Conservation (phyloP, 2,888 invertebrate species). For the Polyploca ridens region DNA sequence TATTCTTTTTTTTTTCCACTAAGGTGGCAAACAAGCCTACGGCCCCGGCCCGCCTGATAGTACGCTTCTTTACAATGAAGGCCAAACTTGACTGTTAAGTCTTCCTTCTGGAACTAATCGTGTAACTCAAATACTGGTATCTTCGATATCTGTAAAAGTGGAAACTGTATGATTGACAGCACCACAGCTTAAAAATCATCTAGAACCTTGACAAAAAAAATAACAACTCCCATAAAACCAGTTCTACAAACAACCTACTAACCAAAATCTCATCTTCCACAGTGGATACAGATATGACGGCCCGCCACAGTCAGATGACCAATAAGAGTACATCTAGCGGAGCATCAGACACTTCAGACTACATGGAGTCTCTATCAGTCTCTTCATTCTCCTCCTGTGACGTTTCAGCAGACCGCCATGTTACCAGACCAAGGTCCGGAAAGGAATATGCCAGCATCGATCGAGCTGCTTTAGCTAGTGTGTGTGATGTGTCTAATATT, state of each 20-base stretch:
- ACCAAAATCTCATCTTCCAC: slow-evolving; percentile 27
- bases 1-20: too few relatives aligned
- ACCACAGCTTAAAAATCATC: too few relatives aligned
- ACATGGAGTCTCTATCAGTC: slow-evolving; percentile 89
- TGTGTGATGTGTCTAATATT: neutral
- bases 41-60: too few relatives aligned
- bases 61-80: too few relatives aligned
- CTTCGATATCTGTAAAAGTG: too few relatives aligned
- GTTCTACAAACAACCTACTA: neutral
- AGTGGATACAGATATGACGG: slow-evolving; percentile 77
- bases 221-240: neutral
- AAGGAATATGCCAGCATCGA: slow-evolving; percentile 76
- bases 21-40: too few relatives aligned
- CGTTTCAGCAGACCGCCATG: slow-evolving; percentile 80
- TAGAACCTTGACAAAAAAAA: too few relatives aligned
- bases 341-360: slow-evolving; percentile 90
- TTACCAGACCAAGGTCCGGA: slow-evolving; percentile 73
- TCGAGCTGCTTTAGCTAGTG: slow-evolving; percentile 58
- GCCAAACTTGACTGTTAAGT: too few relatives aligned
- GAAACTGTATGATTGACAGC: too few relatives aligned
- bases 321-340: slow-evolving; percentile 87
- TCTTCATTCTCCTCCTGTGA: slow-evolving; percentile 88
- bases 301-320: slow-evolving; percentile 84
- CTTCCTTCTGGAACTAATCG: too few relatives aligned
- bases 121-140: too few relatives aligned